Evolutionary conservation across 2,113 vertebrate species (phyloP).

Genomic region (Nettapus auritus): DNA sequence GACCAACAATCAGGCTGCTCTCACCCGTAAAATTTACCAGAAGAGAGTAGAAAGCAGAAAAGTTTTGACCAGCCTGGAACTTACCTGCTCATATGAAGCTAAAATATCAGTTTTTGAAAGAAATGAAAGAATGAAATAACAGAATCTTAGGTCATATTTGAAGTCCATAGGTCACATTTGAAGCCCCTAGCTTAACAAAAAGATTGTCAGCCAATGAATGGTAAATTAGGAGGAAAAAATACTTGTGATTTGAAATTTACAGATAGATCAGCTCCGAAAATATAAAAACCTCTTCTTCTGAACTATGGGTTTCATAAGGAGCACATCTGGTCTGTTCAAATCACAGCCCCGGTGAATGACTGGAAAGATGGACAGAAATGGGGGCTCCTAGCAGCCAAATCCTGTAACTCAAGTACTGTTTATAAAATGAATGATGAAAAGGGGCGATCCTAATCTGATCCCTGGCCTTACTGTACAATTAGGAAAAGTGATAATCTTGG

Average conservation of each 20-base stretch:
- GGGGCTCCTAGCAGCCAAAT: constrained; percentile 37
- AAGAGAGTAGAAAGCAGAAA: background rate
- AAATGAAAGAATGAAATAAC: background rate
- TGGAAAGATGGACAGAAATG: constrained; percentile 45
- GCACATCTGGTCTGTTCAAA: background rate
- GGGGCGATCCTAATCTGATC: constrained; percentile 41
- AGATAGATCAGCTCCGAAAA: background rate
- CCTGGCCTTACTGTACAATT: constrained; percentile 33
- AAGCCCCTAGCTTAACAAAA: background rate
- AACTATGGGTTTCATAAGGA: background rate
- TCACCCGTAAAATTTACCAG: background rate
- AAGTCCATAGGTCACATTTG: background rate
- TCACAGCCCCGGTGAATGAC: background rate
- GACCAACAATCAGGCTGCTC: background rate
- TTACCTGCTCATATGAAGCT: background rate
- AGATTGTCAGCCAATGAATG: background rate
- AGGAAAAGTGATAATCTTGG: constrained; percentile 59
- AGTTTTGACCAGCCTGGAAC: background rate
- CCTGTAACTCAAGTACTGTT: constrained; percentile 11
- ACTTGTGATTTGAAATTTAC: background rate
- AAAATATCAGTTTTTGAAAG: background rate
- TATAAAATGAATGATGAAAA: constrained; percentile 51
- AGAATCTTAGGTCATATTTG: background rate
- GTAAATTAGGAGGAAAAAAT: background rate
- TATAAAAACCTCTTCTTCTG: background rate